Conservation (phyloP, 2,113 vertebrate genomes). For the Rhabdornis inornatus region DNA sequence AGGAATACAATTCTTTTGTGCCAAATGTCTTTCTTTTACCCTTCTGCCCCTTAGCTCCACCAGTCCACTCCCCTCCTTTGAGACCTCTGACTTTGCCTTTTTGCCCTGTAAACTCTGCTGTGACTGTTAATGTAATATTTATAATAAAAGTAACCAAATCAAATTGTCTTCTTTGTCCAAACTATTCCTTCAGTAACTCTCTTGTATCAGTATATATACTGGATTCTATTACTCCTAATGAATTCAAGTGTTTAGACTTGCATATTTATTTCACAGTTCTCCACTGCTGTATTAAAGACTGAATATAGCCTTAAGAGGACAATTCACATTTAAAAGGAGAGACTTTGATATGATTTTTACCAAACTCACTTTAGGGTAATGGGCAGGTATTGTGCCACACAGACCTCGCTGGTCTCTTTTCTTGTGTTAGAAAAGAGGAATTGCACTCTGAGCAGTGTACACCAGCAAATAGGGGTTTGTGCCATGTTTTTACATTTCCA, state of each 20-base stretch:
- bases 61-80: not conserved
- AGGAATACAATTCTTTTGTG: not conserved
- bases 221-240: not conserved
- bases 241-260: not conserved
- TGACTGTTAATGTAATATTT: not conserved
- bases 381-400: not conserved
- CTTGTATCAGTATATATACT: not conserved
- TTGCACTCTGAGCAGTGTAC: not conserved
- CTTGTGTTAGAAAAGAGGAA: not conserved
- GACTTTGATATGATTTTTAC: not conserved
- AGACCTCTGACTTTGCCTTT: not conserved
- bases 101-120: not conserved
- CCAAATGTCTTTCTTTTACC: not conserved
- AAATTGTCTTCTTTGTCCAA: not conserved
- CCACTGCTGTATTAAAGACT: not conserved
- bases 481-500: not conserved
- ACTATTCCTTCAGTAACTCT: not conserved
- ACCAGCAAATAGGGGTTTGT: not conserved
- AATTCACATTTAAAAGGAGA: not conserved
- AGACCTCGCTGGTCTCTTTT: not conserved
- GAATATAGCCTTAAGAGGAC: not conserved
- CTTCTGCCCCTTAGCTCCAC: not conserved
- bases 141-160: not conserved
- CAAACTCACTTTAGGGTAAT: not conserved
- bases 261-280: not conserved